Conservation (phyloP, 2,888 invertebrate species). For the Tenthredo distinguenda region DNA sequence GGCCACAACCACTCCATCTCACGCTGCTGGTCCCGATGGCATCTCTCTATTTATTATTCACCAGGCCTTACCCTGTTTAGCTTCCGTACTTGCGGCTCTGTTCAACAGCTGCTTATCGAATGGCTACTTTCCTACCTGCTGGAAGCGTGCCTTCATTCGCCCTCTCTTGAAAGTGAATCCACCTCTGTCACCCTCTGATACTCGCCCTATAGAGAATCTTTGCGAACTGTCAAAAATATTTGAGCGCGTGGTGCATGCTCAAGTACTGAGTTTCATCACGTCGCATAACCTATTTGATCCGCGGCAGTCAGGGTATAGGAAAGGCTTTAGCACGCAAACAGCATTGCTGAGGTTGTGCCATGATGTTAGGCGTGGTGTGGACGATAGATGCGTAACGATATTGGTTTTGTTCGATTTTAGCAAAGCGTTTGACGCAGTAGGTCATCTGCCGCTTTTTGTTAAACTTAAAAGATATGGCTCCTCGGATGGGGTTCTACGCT, state of each 20-base stretch:
- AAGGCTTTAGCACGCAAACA: background rate
- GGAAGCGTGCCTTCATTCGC: background rate
- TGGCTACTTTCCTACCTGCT: background rate
- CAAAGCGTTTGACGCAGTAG: background rate
- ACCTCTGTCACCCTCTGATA: background rate
- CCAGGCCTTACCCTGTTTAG: background rate
- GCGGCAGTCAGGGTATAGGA: background rate
- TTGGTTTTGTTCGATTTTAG: slow-evolving; percentile 15
- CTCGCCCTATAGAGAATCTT: no score
- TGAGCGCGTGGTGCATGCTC: no score
- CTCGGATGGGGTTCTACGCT: background rate
- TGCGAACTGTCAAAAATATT: no score
- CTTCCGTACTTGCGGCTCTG: background rate
- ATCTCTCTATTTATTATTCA: background rate
- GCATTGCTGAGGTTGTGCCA: background rate
- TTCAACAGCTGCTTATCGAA: background rate
- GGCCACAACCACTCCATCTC: no score
- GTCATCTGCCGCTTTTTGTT: background rate
- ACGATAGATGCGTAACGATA: background rate
- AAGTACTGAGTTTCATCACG: no score
- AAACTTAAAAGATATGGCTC: background rate
- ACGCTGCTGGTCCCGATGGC: no score
- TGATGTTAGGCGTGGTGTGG: background rate
- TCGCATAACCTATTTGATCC: background rate
- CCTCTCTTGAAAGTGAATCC: no score